phyloP scores from a whole-genome alignment of 2,797 vertebrate genomes.

The Ctenopoma multispine region DNA sequence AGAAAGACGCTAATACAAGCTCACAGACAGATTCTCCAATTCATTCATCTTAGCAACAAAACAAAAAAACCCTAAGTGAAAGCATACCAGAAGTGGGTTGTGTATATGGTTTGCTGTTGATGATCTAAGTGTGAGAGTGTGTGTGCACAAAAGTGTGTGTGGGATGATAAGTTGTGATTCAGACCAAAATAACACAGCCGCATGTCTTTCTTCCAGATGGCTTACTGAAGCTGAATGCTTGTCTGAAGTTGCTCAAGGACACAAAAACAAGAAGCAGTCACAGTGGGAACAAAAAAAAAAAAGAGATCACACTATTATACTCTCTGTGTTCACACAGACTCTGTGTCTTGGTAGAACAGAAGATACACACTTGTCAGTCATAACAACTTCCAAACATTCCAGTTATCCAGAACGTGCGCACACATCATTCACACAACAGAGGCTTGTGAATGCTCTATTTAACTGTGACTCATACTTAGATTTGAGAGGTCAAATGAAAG shows the following conservation, averaged over 20 bases:
- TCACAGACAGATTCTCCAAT: constrained; percentile 2
- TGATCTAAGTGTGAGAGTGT: constrained; percentile 15
- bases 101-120: constrained; percentile 11
- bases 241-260: constrained; percentile 53
- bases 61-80: constrained; percentile 5
- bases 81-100: constrained; percentile 4
- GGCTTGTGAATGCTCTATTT: neutral
- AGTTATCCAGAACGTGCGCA: constrained; percentile 33
- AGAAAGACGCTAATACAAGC: neutral
- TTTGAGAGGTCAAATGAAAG: constrained; percentile 44
- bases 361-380: constrained; percentile 48
- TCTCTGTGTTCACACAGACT: constrained; percentile 14
- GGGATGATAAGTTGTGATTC: constrained; percentile 44
- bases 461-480: constrained; percentile 44
- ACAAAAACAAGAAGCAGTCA: constrained; percentile 30
- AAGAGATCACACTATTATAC: constrained; percentile 5
- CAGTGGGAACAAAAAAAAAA: constrained; percentile 25
- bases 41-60: constrained; percentile 7
- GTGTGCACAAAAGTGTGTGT: constrained; percentile 10
- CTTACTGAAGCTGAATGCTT: constrained; percentile 18
- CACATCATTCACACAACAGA: constrained; percentile 46
- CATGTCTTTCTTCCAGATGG: constrained; percentile 61
- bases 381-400: constrained; percentile 35
- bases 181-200: constrained; percentile 21
- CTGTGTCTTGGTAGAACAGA: constrained; percentile 22